Conservation (phyloP, 2,888 invertebrate genomes). For the Volucella zonaria region DNA sequence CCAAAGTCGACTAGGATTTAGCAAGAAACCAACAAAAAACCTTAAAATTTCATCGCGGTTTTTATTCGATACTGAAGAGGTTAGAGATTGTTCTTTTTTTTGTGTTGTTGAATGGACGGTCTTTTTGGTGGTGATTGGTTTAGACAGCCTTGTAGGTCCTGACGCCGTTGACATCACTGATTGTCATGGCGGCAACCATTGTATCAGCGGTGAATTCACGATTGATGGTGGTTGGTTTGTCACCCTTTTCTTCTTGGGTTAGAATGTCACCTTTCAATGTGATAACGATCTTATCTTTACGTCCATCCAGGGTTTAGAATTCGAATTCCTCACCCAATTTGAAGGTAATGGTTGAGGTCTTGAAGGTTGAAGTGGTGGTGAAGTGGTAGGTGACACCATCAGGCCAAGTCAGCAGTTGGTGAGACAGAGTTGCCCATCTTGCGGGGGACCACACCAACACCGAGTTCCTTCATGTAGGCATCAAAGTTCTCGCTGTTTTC, state of each 20-base stretch:
- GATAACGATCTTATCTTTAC: slow-evolving; percentile 86
- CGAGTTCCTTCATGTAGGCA: slow-evolving; percentile 93
- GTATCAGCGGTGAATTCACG: slow-evolving; percentile 90
- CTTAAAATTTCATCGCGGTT: too few species aligned
- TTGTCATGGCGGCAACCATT: slow-evolving; percentile 89
- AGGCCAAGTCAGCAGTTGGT: slow-evolving; percentile 91
- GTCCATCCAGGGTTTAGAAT: slow-evolving; percentile 93
- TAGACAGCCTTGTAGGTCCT: slow-evolving; percentile 88
- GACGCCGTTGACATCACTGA: slow-evolving; percentile 89
- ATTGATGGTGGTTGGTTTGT: slow-evolving; percentile 87
- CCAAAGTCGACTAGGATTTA: too few species aligned
- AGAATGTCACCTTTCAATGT: slow-evolving; percentile 91
- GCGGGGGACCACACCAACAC: slow-evolving; percentile 94
- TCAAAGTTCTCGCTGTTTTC: slow-evolving; percentile 91
- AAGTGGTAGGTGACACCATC: slow-evolving; percentile 90
- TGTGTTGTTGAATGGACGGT: slow-evolving; percentile 53
- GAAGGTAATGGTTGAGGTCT: slow-evolving; percentile 92
- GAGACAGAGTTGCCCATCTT: slow-evolving; percentile 93
- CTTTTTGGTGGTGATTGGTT: slow-evolving; percentile 72
- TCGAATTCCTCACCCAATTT: too few species aligned
- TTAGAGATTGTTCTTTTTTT: too few species aligned
- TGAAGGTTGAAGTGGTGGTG: slow-evolving; percentile 94
- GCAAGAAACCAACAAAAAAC: too few species aligned
- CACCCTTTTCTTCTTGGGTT: slow-evolving; percentile 91
- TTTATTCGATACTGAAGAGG: too few species aligned